phyloP scores from a whole-genome alignment of 53 echinoderm and acorn worm genomes.

The Holothuria scabra region DNA sequence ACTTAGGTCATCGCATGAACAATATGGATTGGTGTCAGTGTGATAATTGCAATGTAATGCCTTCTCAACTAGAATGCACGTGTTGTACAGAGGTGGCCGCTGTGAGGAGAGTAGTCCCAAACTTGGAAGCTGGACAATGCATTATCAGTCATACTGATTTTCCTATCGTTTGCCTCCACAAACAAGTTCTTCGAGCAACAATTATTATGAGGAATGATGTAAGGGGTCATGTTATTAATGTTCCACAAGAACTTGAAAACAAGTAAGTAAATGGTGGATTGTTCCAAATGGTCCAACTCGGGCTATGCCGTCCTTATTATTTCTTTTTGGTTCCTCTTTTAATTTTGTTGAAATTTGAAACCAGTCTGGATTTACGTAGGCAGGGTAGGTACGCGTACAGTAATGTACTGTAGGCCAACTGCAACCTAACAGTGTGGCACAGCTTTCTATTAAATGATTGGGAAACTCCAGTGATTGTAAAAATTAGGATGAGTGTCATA shows the following conservation, averaged over 20 bases:
- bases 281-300: no score
- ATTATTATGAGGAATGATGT: constrained; percentile 15
- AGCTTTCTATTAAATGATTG: no score
- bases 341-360: no score
- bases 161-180: not conserved
- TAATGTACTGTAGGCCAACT: no score
- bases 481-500: no score
- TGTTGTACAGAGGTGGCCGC: not conserved
- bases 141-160: not conserved
- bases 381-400: no score
- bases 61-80: not conserved
- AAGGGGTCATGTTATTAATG: constrained; percentile 2
- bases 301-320: no score
- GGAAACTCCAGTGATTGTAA: no score
- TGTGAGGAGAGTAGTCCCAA: not conserved
- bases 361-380: no score
- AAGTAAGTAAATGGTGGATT: not conserved
- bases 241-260: not conserved
- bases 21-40: constrained; percentile 7
- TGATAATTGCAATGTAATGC: not conserved
- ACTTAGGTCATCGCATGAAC: not conserved
- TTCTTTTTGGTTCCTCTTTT: no score
- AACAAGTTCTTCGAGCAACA: constrained; percentile 6
- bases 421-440: no score
- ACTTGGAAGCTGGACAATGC: constrained; percentile 18